Evolutionary conservation across 1,140 invertebrate genomes (phyloP), one percentile per base, ranked within the genome.

Genomic region (Sminthurides bifidus): DNA sequence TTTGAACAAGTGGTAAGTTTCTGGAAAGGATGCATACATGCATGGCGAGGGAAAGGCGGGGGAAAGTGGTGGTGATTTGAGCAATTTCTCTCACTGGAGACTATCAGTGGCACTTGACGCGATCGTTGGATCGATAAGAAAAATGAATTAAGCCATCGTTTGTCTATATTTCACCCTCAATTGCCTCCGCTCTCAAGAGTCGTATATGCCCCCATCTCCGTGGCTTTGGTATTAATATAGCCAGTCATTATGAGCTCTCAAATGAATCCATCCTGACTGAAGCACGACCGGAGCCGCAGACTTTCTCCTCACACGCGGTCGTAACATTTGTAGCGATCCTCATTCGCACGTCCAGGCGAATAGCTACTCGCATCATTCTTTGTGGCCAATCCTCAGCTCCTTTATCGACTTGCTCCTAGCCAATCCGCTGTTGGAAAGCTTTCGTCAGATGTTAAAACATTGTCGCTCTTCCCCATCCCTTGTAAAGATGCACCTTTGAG

Each of bases 231-330:
- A 60, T 64, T 62, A 61, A 61, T 61, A 59, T 56, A 61, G 54
- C 48, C 45, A 56, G 62, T 66, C 64, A 66, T 66, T 66, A 66
- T 64, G 57, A 64, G 64, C 57, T 59, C 60, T 62, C 62, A 66
- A 66, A 66, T 66, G 64, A 66, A 66, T 66, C 64, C 54, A 64
- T 61, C n/a, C n/a, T n/a, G n/a, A n/a, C n/a, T n/a, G n/a, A n/a
- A n/a, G n/a, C n/a, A n/a, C n/a, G n/a, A n/a, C n/a, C n/a, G 56
- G 44, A 48, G 38, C 52, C 26, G 38, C 54, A 52, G 40, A 33
- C 27, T 15, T 49, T 21, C 8, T 31, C n/a, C 24, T 8, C 30
- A 8, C 17, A 43, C 41, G 41, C 15, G 17, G 60, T 54, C 33
- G 63, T 44, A 65, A 65, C 63, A 65, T 61, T 60, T 65, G 63